Evolutionary conservation across 1,140 invertebrate genomes (phyloP).

Genomic region (Solen grandis): DNA sequence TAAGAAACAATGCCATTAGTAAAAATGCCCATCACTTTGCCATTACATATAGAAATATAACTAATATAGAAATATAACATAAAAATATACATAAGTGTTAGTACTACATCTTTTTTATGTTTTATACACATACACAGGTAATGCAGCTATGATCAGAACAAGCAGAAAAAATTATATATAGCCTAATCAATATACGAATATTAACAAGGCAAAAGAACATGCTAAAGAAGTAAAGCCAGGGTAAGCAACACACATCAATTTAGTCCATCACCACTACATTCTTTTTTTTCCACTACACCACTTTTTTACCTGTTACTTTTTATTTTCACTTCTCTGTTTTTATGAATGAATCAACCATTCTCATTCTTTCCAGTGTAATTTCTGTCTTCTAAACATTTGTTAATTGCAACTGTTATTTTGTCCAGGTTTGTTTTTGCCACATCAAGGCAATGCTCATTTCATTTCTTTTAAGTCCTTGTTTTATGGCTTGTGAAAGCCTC

Average conservation of each 20-base stretch:
- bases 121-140: neutral
- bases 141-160: neutral
- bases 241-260: neutral
- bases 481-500: slow-evolving; percentile 3
- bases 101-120: neutral
- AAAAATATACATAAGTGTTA: neutral
- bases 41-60: neutral
- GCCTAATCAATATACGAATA: neutral
- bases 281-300: neutral
- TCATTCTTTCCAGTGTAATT: slow-evolving; percentile 16
- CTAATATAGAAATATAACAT: too few relatives aligned
- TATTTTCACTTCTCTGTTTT: neutral
- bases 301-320: neutral
- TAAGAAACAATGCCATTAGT: neutral
- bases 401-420: slow-evolving; percentile 15
- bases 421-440: slow-evolving; percentile 28
- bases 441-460: slow-evolving; percentile 6
- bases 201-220: neutral
- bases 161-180: neutral
- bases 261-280: neutral
- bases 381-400: slow-evolving; percentile 14
- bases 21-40: neutral
- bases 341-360: neutral
- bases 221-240: neutral
- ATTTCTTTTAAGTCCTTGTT: slow-evolving; percentile 19